These are phyloP conservation scores for Hormaphis cornu DNA, from an alignment of 1,140 invertebrate genomes.

Conservation along the genomic window DNA sequence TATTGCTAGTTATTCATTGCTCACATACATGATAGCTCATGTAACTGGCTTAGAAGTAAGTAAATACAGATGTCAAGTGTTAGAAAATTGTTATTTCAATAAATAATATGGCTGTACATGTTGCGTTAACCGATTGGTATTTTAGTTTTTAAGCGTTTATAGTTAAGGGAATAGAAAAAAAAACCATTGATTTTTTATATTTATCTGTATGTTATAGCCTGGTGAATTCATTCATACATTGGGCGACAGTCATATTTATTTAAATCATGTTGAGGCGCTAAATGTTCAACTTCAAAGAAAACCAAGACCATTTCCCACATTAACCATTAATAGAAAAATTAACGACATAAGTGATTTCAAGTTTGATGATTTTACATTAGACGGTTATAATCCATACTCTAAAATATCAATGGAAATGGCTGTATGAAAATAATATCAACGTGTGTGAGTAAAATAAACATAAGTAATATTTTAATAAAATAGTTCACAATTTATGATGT, in stretches of 20 bases:
- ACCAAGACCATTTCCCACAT: constrained; percentile 74
- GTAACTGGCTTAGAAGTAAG: constrained; percentile 70
- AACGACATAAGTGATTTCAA: constrained; percentile 81
- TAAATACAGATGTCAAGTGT: too few relatives aligned
- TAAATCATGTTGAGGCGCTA: constrained; percentile 81
- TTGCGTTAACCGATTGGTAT: too few relatives aligned
- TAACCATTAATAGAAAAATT: constrained; percentile 63
- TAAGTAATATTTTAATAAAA: constrained; percentile 17
- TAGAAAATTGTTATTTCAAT: too few relatives aligned
- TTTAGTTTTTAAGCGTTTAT: too few relatives aligned
- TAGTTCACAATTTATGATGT: background rate
- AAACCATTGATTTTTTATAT: background rate
- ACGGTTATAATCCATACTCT: constrained; percentile 79
- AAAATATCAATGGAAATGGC: constrained; percentile 96
- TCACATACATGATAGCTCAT: constrained; percentile 95
- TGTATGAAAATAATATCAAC: constrained; percentile 52
- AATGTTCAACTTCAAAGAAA: constrained; percentile 70
- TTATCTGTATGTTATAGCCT: constrained; percentile 45
- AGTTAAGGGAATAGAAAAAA: too few relatives aligned
- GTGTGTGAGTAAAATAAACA: too few relatives aligned
- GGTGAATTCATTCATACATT: constrained; percentile 94
- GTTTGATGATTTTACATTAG: constrained; percentile 78
- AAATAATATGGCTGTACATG: too few relatives aligned
- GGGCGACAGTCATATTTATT: constrained; percentile 94
- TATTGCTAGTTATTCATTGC: constrained; percentile 90